Conservation (phyloP, 2,113 vertebrate species). For the Odocoileus virginianus region DNA sequence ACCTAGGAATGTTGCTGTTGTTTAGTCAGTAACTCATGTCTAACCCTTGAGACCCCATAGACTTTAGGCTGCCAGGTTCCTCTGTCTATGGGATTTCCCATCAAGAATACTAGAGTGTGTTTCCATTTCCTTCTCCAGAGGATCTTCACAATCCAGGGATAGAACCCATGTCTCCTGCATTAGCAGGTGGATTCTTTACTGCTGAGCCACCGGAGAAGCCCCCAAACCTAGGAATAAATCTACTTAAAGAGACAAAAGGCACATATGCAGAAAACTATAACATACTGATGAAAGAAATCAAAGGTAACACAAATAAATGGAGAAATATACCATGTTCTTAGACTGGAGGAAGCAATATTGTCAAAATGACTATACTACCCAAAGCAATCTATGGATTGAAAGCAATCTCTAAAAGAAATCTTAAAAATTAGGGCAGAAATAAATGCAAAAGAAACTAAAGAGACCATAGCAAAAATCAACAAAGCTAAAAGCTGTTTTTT, state of each 20-base stretch:
- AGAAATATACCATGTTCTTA: not conserved
- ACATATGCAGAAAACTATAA: not conserved
- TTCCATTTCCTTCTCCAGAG: not conserved
- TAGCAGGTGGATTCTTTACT: not conserved
- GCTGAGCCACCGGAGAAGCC: fast-evolving
- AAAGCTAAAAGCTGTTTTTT: too few species aligned
- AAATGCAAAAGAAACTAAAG: too few species aligned
- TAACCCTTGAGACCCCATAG: not conserved
- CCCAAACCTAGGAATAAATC: not conserved
- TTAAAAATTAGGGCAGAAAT: too few species aligned
- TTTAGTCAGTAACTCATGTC: not conserved
- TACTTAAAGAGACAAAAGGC: not conserved
- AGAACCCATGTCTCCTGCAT: not conserved
- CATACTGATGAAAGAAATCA: not conserved
- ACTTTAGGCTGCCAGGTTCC: not conserved
- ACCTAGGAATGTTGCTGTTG: not conserved
- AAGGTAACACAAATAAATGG: not conserved
- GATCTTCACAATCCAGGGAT: not conserved
- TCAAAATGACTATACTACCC: not conserved
- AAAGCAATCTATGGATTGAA: not conserved
- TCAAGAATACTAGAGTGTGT: not conserved
- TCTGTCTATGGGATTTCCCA: not conserved
- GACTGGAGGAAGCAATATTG: not conserved
- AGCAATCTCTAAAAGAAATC: too few species aligned
- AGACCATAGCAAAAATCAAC: too few species aligned